Evolutionary conservation across 1,140 invertebrate species (phyloP), one percentile per base, ranked within the genome.

Genomic region (Drosophila parabipectinata): DNA sequence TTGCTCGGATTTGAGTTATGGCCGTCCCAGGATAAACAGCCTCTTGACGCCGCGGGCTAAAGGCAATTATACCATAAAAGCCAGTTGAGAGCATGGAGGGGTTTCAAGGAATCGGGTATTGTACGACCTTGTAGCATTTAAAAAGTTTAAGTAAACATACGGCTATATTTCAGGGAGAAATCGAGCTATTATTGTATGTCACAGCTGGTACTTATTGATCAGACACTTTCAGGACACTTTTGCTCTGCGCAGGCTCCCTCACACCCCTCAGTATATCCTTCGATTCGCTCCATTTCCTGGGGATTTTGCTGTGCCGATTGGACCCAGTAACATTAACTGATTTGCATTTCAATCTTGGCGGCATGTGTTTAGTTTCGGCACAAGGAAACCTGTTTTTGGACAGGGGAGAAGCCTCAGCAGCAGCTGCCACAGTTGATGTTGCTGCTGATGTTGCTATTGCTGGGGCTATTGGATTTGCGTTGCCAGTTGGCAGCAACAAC

Each of bases 331-430:
- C 82, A 87, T 87, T 79, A 79, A 87, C 79, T 83, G 83, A 88
- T 88, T 88, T 88, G 83, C 83, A 88, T 88, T 88, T 88, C 83
- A 88, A 83, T 87, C 79, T 88, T 83, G 57, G 64, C 74, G 82
- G 82, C 83, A 88, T 87, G 84, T 88, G 83, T 88, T 88, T 88
- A 88, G 76, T 78, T 85, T 85, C 57, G 78, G 82, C 61, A 54
- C 32, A 66, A 28, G 30, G 15, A 73, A 73, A 87, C 82, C 78
- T 57, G 82, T 87, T 85, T 77, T 60, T 39, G 45, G 54, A 32
- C 50, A 66, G 50, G 45, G 71, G 58, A 37, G 72, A 63, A 30
- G 58, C 50, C 24, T 32, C 58, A 48, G 26, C 71, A 47, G 57
- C 77, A 67, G 54, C 81, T 72, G 84, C 77, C 63, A 78, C 57